These are phyloP conservation scores for Stictonetta naevosa DNA, from an alignment of 2,113 vertebrate genomes.

Conservation along the genomic window DNA sequence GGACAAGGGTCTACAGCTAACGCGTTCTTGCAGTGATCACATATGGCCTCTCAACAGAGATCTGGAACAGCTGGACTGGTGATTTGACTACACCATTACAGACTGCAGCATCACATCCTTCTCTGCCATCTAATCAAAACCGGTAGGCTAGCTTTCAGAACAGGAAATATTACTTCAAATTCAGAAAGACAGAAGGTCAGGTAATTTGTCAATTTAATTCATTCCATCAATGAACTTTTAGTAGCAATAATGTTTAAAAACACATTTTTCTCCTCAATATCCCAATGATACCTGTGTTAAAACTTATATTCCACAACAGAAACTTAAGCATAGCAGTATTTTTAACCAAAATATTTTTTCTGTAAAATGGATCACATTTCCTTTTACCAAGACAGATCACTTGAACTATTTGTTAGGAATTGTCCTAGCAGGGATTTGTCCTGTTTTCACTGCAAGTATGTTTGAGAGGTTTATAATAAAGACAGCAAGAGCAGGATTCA, in stretches of 20 bases:
- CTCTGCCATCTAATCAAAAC: not conserved
- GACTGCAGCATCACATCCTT: not conserved
- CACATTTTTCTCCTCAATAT: not conserved
- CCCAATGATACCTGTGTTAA: not conserved
- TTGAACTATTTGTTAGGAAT: not conserved
- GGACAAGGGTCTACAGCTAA: not conserved
- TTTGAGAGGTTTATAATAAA: not conserved
- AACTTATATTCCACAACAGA: not conserved
- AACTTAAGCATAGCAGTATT: not conserved
- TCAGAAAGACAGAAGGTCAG: not conserved
- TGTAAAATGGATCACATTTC: not conserved
- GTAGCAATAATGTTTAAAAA: not conserved
- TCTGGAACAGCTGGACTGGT: not conserved
- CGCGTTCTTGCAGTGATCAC: not conserved
- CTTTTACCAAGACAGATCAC: not conserved
- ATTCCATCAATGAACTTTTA: not conserved
- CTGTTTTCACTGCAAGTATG: not conserved
- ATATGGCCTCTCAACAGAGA: conserved; percentile 39
- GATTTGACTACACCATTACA: not conserved
- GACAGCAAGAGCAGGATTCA: not conserved
- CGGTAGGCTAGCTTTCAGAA: not conserved
- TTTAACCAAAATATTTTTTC: not conserved
- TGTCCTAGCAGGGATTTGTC: not conserved
- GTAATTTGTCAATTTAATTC: not conserved
- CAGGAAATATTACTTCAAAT: not conserved